Conservation (phyloP, 1,140 invertebrate genomes). For the Zaprionus taronus region DNA sequence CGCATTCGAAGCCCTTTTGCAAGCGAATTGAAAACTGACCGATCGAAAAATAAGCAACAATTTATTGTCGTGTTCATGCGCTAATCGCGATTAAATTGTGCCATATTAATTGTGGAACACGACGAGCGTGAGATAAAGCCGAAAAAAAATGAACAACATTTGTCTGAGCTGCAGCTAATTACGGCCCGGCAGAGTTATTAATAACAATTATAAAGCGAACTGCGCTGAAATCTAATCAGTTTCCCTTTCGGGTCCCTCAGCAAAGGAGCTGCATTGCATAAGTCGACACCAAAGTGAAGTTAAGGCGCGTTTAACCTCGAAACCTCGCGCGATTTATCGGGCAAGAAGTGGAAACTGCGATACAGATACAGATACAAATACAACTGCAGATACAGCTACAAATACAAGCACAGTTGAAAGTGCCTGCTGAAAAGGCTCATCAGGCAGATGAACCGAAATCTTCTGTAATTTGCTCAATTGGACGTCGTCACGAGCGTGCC, state of each 20-base stretch:
- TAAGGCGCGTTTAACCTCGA: conserved; percentile 44
- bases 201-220: background rate
- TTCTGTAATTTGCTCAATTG: conserved; percentile 82
- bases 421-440: conserved; percentile 65
- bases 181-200: background rate
- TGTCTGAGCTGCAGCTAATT: conserved; percentile 2
- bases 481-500: conserved; percentile 42
- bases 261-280: conserved; percentile 44
- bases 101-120: conserved; percentile 41
- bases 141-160: background rate
- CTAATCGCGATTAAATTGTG: conserved; percentile 45
- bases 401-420: background rate
- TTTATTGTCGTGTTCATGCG: conserved; percentile 32
- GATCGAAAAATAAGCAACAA: conserved; percentile 35
- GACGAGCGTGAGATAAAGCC: conserved; percentile 58
- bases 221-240: conserved; percentile 1
- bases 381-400: conserved; percentile 17
- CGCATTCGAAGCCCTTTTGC: conserved; percentile 27
- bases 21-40: background rate
- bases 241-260: background rate
- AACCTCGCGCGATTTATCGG: conserved; percentile 6
- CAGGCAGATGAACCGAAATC: conserved; percentile 67
- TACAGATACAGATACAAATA: background rate
- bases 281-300: conserved; percentile 4
- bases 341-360: conserved; percentile 16